Conservation (phyloP, 2,113 vertebrate genomes). For the Crotalus horridus region DNA sequence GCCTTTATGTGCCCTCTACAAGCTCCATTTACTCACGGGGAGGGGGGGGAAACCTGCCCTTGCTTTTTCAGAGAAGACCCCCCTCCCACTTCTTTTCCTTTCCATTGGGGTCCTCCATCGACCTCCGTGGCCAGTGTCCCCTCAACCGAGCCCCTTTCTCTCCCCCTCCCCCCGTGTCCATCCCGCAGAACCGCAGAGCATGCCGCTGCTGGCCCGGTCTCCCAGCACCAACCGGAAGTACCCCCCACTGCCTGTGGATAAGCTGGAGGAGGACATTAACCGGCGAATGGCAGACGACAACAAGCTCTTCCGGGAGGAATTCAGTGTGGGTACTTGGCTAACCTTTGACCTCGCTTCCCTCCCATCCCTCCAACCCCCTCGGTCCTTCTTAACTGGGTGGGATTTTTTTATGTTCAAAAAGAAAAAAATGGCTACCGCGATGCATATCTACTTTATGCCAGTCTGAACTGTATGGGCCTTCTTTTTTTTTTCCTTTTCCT, state of each 20-base stretch:
- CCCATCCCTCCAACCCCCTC: accelerated
- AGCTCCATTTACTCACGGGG: too few species aligned
- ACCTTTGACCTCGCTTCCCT: background rate
- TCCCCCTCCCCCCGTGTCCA: background rate
- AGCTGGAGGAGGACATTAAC: slow-evolving; percentile 97
- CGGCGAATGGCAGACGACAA: slow-evolving; percentile 98
- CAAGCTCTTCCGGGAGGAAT: slow-evolving; percentile 97
- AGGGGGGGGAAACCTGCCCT: too few species aligned
- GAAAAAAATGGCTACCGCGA: background rate
- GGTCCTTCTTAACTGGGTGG: background rate
- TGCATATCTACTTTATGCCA: background rate
- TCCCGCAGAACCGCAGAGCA: slow-evolving; percentile 87
- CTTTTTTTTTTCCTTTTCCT: too few species aligned
- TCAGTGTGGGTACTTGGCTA: slow-evolving; percentile 80
- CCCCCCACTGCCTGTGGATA: slow-evolving; percentile 91
- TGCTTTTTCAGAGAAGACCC: too few species aligned
- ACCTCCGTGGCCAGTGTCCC: accelerated
- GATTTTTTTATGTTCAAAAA: background rate
- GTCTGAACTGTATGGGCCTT: background rate
- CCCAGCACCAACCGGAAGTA: slow-evolving; percentile 99
- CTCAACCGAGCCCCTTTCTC: background rate
- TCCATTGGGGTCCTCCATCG: too few species aligned
- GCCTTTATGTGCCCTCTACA: too few species aligned
- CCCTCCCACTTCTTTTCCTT: background rate
- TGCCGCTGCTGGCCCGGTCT: slow-evolving; percentile 93